A percentile compares a stretch with the other conserved stretches of the same genome.
These are phyloP conservation scores for Charanyca ferruginea DNA, from an alignment of 2,888 invertebrate genomes.

Conservation along the genomic window DNA sequence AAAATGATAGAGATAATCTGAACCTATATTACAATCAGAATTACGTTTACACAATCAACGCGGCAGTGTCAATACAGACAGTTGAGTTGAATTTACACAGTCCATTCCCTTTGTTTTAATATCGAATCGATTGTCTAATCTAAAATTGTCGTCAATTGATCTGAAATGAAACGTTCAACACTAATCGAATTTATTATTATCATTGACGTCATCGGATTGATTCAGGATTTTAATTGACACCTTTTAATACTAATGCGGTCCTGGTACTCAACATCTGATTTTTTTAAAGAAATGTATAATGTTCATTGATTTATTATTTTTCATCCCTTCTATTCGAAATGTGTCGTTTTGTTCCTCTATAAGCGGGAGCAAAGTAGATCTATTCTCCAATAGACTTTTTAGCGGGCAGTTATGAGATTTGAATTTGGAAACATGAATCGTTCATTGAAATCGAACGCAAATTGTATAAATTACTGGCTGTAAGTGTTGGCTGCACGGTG, in stretches of 20 bases:
- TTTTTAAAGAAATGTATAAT: too few relatives aligned
- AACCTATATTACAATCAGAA: conserved; percentile 37
- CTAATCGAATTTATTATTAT: background rate
- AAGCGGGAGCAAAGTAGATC: too few relatives aligned
- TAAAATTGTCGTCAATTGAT: conserved; percentile 12
- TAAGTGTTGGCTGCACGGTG: too few relatives aligned
- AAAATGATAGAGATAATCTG: conserved; percentile 10
- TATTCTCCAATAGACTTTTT: too few relatives aligned
- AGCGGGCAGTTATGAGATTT: too few relatives aligned
- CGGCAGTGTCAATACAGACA: conserved; percentile 32
- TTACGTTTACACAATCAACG: conserved; percentile 46
- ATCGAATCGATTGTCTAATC: conserved; percentile 18
- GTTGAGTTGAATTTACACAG: conserved; percentile 24
- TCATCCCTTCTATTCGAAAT: too few relatives aligned
- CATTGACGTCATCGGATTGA: background rate
- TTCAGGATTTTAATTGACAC: background rate
- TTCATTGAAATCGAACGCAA: too few relatives aligned
- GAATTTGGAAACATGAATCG: too few relatives aligned
- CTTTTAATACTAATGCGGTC: background rate
- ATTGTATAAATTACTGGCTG: too few relatives aligned
- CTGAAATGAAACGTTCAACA: conserved; percentile 16
- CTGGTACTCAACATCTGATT: too few relatives aligned
- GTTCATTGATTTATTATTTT: too few relatives aligned
- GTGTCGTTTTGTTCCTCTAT: too few relatives aligned
- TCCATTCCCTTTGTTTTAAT: conserved; percentile 37